Percentiles rank a stretch among this genome's conserved stretches.
These are phyloP conservation scores for Calameuta idolon DNA, from an alignment of 2,888 invertebrate species.

Conservation along the genomic window DNA sequence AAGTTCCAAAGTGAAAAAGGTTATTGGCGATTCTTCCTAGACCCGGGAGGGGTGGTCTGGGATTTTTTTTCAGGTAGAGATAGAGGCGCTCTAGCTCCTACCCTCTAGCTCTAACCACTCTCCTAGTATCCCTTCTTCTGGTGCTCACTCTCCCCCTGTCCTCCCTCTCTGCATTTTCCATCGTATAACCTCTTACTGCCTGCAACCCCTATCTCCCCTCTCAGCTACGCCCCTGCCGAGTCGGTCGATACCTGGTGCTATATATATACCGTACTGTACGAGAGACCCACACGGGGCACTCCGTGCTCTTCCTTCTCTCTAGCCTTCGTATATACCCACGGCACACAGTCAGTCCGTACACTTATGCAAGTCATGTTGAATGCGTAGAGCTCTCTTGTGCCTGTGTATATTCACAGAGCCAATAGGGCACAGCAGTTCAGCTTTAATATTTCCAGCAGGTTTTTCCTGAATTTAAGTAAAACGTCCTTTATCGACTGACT, in stretches of 20 bases:
- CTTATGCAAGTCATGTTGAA: neutral
- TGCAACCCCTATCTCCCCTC: neutral
- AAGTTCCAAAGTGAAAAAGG: neutral
- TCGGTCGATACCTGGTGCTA: neutral
- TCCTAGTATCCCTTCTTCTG: neutral
- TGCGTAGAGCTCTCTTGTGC: neutral
- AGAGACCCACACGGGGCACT: neutral
- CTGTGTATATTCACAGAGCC: neutral
- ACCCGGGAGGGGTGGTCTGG: neutral
- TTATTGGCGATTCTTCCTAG: slow-evolving; percentile 5
- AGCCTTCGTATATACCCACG: neutral
- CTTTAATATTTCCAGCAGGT: neutral
- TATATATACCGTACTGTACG: neutral
- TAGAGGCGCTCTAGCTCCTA: neutral
- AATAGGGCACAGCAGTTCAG: neutral
- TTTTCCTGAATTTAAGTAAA: neutral
- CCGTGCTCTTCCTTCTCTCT: neutral
- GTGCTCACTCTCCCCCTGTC: neutral
- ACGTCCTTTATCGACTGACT: neutral
- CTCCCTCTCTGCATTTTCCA: slow-evolving; percentile 2
- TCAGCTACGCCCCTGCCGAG: neutral
- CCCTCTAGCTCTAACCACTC: neutral
- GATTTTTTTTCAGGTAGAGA: neutral
- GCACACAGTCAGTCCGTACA: neutral
- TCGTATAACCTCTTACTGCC: neutral